Evolutionary conservation across 2,797 vertebrate species (phyloP).

Genomic region (Enteromius paludinosus): DNA sequence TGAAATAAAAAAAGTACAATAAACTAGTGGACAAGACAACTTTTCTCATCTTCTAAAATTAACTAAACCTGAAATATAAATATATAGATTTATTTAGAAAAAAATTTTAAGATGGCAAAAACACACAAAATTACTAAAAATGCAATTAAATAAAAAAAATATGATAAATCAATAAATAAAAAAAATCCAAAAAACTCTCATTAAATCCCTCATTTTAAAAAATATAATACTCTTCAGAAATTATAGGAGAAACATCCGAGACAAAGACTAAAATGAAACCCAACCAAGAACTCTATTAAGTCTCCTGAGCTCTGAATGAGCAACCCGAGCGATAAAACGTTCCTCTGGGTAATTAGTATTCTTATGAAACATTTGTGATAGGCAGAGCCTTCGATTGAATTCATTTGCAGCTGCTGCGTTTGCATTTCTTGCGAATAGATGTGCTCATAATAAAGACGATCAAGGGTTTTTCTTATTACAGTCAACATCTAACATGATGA

Average conservation of each 20-base stretch:
- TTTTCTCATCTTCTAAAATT: neutral
- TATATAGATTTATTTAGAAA: no score
- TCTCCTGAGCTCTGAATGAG: conserved; percentile 30
- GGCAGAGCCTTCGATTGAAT: conserved; percentile 67
- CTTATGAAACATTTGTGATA: conserved; percentile 64
- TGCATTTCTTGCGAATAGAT: conserved; percentile 40
- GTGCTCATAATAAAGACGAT: conserved; percentile 41
- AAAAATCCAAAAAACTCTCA: neutral
- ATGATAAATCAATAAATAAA: neutral
- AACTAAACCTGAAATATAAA: no score
- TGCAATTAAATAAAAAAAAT: no score
- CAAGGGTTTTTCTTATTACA: conserved; percentile 36
- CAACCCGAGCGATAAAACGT: conserved; percentile 14
- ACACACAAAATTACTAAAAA: no score
- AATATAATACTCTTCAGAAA: conserved; percentile 30
- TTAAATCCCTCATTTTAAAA: neutral
- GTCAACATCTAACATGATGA: conserved; percentile 27
- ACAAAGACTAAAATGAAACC: conserved; percentile 9
- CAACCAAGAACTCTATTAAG: neutral
- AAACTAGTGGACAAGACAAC: neutral
- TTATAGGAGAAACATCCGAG: neutral
- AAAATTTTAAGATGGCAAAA: no score
- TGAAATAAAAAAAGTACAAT: neutral
- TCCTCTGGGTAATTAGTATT: conserved; percentile 67
- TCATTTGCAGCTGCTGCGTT: conserved; percentile 61